phyloP scores from a whole-genome alignment of 2,888 invertebrate species.

The Drosophila colorata region DNA sequence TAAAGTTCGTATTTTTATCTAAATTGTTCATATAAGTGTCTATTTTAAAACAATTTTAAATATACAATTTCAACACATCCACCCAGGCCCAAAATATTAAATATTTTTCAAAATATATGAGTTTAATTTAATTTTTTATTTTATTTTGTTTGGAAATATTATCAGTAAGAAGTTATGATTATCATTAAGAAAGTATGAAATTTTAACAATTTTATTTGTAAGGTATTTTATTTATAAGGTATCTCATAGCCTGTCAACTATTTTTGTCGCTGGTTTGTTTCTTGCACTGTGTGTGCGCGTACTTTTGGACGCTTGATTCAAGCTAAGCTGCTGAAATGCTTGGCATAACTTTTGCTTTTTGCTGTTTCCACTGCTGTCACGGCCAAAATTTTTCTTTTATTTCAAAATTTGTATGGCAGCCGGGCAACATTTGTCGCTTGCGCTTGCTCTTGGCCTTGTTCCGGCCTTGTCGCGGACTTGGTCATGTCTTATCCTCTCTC shows the following conservation, averaged over 20 bases:
- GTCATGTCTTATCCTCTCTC: neutral
- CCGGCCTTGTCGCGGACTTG: slow-evolving; percentile 13
- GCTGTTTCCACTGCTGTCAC: slow-evolving; percentile 24
- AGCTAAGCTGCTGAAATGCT: slow-evolving; percentile 65
- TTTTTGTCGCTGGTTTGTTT: slow-evolving; percentile 16
- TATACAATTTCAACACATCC: too few species aligned
- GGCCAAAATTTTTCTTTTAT: slow-evolving; percentile 54
- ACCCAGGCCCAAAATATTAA: too few species aligned
- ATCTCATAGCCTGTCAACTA: slow-evolving; percentile 6
- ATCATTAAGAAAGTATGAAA: too few species aligned
- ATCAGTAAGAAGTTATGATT: too few species aligned
- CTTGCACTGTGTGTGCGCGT: slow-evolving; percentile 30
- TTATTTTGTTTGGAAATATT: too few species aligned
- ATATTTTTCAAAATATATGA: too few species aligned
- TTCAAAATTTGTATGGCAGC: slow-evolving; percentile 58
- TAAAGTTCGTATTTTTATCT: too few species aligned
- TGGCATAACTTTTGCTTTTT: slow-evolving; percentile 64
- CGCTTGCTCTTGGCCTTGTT: slow-evolving; percentile 34
- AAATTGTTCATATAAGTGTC: too few species aligned
- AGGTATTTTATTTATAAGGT: slow-evolving; percentile 16
- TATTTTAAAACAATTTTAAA: too few species aligned
- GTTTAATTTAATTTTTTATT: slow-evolving; percentile 7
- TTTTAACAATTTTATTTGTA: too few species aligned
- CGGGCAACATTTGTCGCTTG: slow-evolving; percentile 41
- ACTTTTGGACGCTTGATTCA: slow-evolving; percentile 52